Base-by-base conservation (phyloP, 2,113 vertebrate genomes). In the Pseudopodoces humilis region DNA sequence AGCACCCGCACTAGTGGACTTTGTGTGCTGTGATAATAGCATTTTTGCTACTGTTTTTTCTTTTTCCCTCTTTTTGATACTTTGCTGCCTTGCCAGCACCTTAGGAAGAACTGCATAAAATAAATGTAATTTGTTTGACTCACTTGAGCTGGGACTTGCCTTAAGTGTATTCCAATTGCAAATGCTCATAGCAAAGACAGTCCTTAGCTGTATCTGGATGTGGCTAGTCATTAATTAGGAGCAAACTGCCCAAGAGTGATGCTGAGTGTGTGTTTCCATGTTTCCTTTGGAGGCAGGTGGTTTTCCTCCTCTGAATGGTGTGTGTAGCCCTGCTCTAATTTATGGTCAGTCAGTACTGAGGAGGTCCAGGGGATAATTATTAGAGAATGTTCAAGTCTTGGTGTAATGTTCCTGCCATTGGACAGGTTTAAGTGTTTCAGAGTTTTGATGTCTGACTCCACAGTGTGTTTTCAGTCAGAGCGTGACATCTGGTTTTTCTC, bases 401-500 rank as follows among this genome's bases (percentile, higher is more conserved):
- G 28, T 77, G 39, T 47, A 27, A 65, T 83, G 65, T 70, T 90
- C 39, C 30, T 59, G 71, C 62, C 24, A 31, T 15, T 90, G 90
- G 90, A 39, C 80, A 67, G 71, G 56, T 83, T 94, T 22, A 76
- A 95, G 65, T 69, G 44, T 56, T 81, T 58, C 19, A 9, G 62
- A 19, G 74, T 69, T 79, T 30, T 74, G 70, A 20, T 88, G 87
- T 83, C 67, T 87, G 81, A 50, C 47, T 92, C 31, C 13, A 1
- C 43, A 9, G 68, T 4, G 60, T 88, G 83, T 59, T 90, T 88
- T 41, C 47, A 52, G 23, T 90, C 84, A 31, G 70, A 78, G 43
- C 1, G 0, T 76, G 68, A 87, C 79, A 78, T 95, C 95, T 96
- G 95, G 39, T 94, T 94, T 94, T 86, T 83, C 31, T 96, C 87